Base-by-base conservation (phyloP, 2,888 invertebrate species). In the Junonia oenone region DNA sequence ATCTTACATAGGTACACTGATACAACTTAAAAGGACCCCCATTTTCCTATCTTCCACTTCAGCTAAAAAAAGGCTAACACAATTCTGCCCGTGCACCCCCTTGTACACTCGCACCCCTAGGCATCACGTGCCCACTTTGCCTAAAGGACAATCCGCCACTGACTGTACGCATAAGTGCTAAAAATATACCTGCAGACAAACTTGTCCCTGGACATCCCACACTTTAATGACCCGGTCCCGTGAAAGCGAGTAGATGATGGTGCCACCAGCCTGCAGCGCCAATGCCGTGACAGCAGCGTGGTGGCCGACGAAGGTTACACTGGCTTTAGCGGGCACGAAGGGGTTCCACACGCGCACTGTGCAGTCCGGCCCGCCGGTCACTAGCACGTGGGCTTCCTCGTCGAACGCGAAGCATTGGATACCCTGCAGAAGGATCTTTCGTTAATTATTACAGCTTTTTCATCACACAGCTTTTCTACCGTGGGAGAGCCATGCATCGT, bases 331-430 rank as follows among this genome's bases (percentile, higher is more conserved):
- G 1, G 94, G 92, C n/a, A 95, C 93, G 73, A 95, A 95, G 0
- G 95, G 93, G 79, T 95, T 96, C 96, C 96, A 97, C 50, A 96
- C 86, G 33, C 96, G 92, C 22, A 95, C 91, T 50, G 91, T 73
- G 65, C 94, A 94, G 79, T 97, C 96, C 6, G 95, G 93, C 3
- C 96, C 94, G 1, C 96, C 96, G 1, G 93, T 94, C 52, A 91
- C 93, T 46, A 94, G 70, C 45, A 92, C 76, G 64, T 92, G 92
- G 15, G 86, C 83, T 11, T 87, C 91, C 75, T 92, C 93, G 65
- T 91, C 91, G 68, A 93, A 83, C 54, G 88, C 91, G 69, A 94
- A 94, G 62, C 93, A 93, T 63, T 92, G 91, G 29, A 92, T 91
- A 15, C 94, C 94, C 92, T 92, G 66, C 13, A 9, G 27, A n/a